Percentiles rank a stretch among this genome's conserved stretches.
These are phyloP conservation scores for Psix sp. DNA, from an alignment of 1,140 invertebrate genomes.

Conservation along the genomic window DNA sequence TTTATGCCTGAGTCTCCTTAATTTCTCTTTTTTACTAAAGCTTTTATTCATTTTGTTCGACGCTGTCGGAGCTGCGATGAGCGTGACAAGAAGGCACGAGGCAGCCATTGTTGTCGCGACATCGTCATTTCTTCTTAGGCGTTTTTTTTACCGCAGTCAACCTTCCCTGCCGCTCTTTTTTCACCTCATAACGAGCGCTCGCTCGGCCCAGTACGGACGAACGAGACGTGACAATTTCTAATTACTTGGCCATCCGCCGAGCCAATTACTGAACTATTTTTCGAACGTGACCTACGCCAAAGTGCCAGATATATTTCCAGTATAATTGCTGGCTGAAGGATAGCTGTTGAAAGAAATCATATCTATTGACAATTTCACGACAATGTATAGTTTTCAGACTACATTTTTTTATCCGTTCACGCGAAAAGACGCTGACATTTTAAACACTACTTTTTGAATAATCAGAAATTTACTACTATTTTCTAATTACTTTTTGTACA, in stretches of 20 bases:
- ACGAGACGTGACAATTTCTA: constrained; percentile 53
- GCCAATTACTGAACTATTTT: constrained; percentile 49
- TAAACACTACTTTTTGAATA: too few species aligned
- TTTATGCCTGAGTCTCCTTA: constrained; percentile 6
- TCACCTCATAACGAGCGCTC: constrained; percentile 34
- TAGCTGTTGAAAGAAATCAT: constrained; percentile 42
- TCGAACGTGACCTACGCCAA: constrained; percentile 22
- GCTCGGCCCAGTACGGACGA: constrained; percentile 21
- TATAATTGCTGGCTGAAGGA: constrained; percentile 37
- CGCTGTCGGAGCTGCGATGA: constrained; percentile 29
- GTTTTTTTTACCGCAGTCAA: constrained; percentile 24
- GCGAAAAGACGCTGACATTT: neutral
- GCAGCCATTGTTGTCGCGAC: constrained; percentile 45
- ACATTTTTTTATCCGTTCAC: constrained; percentile 18
- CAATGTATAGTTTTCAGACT: constrained; percentile 35
- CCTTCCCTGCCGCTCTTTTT: constrained; percentile 21
- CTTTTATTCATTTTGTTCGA: constrained; percentile 44
- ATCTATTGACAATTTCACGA: constrained; percentile 27
- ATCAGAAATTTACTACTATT: neutral
- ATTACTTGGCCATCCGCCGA: constrained; percentile 41
- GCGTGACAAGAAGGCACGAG: constrained; percentile 52
- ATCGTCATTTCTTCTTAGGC: constrained; percentile 38
- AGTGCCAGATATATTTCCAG: constrained; percentile 29
- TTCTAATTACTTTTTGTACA: too few species aligned
- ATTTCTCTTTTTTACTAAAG: constrained; percentile 37